phyloP scores from a whole-genome alignment of 2,888 invertebrate species.

The Linyphia triangularis region DNA sequence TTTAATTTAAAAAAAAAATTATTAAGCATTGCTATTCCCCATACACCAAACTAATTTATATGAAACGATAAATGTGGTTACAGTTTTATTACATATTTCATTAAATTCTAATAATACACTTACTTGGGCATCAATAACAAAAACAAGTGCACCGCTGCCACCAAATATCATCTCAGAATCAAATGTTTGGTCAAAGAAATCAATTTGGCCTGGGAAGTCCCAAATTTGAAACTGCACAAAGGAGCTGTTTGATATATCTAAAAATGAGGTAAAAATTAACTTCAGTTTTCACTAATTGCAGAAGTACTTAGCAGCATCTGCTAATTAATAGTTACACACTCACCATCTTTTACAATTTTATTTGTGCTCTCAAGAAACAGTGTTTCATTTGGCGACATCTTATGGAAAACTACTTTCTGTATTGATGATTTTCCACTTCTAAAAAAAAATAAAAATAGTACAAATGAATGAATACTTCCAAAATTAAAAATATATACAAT shows the following conservation, averaged over 20 bases:
- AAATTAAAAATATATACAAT: neutral
- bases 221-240: slow-evolving; percentile 99
- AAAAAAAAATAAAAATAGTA: slow-evolving; percentile 80
- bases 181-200: slow-evolving; percentile 97
- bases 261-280: neutral
- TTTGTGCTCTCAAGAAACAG: slow-evolving; percentile 98
- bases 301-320: too few relatives aligned
- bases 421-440: slow-evolving; percentile 99
- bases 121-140: slow-evolving; percentile 94
- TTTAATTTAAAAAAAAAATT: too few relatives aligned
- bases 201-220: slow-evolving; percentile 99
- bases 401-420: slow-evolving; percentile 99
- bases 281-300: too few relatives aligned
- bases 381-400: slow-evolving; percentile 99
- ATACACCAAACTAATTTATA: too few relatives aligned
- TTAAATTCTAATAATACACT: neutral
- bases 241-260: slow-evolving; percentile 95
- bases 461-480: neutral
- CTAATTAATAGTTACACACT: too few relatives aligned
- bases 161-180: slow-evolving; percentile 98
- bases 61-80: too few relatives aligned
- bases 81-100: too few relatives aligned
- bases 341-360: slow-evolving; percentile 95
- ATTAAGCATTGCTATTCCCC: too few relatives aligned
- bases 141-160: slow-evolving; percentile 97